Evolutionary conservation across 2,113 vertebrate species (phyloP), one percentile per base, ranked within the genome.

Genomic region (Variabilichromis moorii): DNA sequence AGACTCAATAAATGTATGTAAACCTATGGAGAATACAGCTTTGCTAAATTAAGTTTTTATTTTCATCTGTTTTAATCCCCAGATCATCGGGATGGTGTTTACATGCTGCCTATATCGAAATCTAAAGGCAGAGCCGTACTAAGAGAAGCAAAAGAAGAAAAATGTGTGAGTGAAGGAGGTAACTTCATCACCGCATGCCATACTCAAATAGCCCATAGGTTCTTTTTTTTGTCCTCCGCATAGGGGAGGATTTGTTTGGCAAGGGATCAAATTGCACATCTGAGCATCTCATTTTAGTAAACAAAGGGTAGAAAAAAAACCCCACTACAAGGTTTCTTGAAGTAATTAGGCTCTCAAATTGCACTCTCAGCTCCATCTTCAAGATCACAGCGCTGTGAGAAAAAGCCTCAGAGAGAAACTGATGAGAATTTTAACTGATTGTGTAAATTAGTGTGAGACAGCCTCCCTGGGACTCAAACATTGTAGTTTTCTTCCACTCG

Each of bases 41-140:
- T 61, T 51, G 3, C 50, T 59, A 19, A 63, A 40, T 80, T 17
- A 2, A 53, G 4, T 59, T 80, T 81, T 85, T 26, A 8, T 78
- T 81, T 31, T 6, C 63, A 2, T 61, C 66, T 10, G 1, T 89
- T 45, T 51, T 14, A 68, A 53, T 63, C 28, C 71, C 13, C 93
- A 99, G 98, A 96, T 99, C 90, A 97, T 99, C 3, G 98, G 98
- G 76, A 99, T 99, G 98, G 96, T 98, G 92, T 98, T 99, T 93
- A 99, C 98, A 4, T 99, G 98, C 97, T 98, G 98, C 91, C 95
- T 99, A 51, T 99, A 99, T 91, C 96, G 93, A 92, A 99, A 96
- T 95, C 96, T 99, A 86, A 99, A 98, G 93, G 81, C 97, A 68
- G 98, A 99, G 71, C 98, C 98, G 2, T 98, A 98, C 94, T 99